Evolutionary conservation across 2,113 vertebrate genomes (phyloP).

Genomic region (Egretta garzetta): DNA sequence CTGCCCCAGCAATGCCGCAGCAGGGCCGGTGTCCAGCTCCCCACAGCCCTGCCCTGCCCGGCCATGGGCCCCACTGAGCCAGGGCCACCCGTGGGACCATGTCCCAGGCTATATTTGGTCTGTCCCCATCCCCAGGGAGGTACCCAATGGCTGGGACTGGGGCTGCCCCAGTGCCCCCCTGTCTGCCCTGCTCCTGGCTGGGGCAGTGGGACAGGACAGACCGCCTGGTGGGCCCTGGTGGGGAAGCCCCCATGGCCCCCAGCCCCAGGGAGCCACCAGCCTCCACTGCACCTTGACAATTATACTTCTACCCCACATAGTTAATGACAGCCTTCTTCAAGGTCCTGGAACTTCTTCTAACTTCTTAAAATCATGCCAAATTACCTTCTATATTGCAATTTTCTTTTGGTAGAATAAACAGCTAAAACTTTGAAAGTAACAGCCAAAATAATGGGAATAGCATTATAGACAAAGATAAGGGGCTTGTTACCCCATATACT

Average conservation of each 20-base stretch:
- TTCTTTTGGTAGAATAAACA: not conserved
- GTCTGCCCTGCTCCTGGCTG: not conserved
- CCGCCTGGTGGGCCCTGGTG: not conserved
- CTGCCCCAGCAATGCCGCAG: rapidly evolving
- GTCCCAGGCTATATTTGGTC: not conserved
- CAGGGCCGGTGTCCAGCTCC: not conserved
- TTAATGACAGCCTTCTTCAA: not conserved
- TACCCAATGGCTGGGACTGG: rapidly evolving
- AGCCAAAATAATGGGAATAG: not conserved
- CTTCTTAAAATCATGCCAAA: not conserved
- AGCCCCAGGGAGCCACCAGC: not conserved
- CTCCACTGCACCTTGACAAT: not conserved
- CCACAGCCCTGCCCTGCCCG: not conserved
- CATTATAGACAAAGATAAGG: not conserved
- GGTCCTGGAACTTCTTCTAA: not conserved
- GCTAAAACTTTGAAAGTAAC: not conserved
- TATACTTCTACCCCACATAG: not conserved
- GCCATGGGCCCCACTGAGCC: rapidly evolving
- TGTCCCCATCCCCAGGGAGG: no score
- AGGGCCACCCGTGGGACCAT: rapidly evolving
- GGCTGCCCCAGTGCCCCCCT: rapidly evolving
- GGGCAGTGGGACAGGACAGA: rapidly evolving
- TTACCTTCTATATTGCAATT: not conserved
- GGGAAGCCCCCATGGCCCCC: rapidly evolving
- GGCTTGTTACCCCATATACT: not conserved